Evolutionary conservation across 1,140 invertebrate species (phyloP), one percentile per base, ranked within the genome.

Genomic region (Ceratina australensis): DNA sequence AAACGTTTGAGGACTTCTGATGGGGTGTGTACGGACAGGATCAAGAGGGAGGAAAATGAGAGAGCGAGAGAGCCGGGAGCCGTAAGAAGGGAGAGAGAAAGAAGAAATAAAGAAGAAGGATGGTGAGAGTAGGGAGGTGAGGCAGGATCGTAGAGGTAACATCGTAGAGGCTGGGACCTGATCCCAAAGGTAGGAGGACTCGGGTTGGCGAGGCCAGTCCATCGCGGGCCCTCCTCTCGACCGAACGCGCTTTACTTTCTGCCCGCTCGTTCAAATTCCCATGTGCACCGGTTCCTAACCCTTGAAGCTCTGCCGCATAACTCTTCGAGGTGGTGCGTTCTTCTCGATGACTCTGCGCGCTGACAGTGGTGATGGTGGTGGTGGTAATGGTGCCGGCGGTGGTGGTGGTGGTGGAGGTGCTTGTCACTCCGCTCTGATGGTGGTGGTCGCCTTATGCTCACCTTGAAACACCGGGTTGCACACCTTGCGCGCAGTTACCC

Each of bases 161-260:
- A 89, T 89, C 88, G 87, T 89, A 90, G 90, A 90, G 90, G 90
- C 90, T 89, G 90, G 87, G 89, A 91, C 89, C 86, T 83, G 90
- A 90, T 91, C 89, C 87, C 86, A 91, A 91, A 91, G 90, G 89
- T 88, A 90, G 89, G 88, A 89, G 88, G 86, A 87, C 87, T 87
- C 77, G 84, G 86, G 84, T 88, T 87, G 81, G 82, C 84, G 86
- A 89, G 90, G 87, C 90, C 91, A 92, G 91, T 92, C 91, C 91
- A 91, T 92, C 89, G 91, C 88, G 89, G 89, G 90, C 87, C 90
- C 90, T 92, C 89, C 87, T 90, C 89, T 89, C 89, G 90, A 90
- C 84, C 91, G 90, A 91, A 92, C 91, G 86, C 86, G 82, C 88
- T 86, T 84, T 85, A 88, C 88, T 89, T 90, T 87, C 86, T 85